Conservation (phyloP, 2,113 vertebrate species). For the Nipponia nippon region DNA sequence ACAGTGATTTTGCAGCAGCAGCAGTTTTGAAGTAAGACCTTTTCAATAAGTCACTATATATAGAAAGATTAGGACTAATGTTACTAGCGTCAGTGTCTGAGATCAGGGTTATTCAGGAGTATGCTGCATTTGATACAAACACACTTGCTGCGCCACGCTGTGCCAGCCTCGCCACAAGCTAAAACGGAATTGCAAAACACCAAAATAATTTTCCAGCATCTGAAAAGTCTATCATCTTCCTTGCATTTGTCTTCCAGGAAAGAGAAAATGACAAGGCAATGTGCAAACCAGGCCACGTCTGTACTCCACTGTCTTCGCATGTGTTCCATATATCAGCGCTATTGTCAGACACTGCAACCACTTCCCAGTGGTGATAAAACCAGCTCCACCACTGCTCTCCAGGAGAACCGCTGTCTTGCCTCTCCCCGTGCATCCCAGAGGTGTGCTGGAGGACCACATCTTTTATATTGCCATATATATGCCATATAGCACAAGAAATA, state of each 20-base stretch:
- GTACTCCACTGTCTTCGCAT: not conserved
- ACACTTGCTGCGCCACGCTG: rapidly evolving
- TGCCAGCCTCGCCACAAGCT: not conserved
- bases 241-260: constrained; percentile 8
- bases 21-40: constrained; percentile 70
- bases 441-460: not conserved
- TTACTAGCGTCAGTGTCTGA: not conserved
- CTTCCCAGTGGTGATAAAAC: constrained; percentile 1
- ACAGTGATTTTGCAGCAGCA: constrained; percentile 63
- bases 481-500: not conserved
- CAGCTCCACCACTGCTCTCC: not conserved
- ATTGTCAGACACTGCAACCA: not conserved
- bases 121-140: not conserved
- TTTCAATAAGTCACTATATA: constrained; percentile 53
- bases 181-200: not conserved
- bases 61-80: constrained; percentile 30
- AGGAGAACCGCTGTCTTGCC: not conserved
- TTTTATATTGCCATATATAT: not conserved
- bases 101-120: constrained; percentile 37
- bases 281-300: not conserved
- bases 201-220: not conserved
- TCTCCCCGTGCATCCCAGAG: not conserved
- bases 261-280: not conserved
- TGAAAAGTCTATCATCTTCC: not conserved
- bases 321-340: constrained; percentile 2